A percentile compares a stretch with the other conserved stretches of the same genome.
Evolutionary conservation across 23 tunicate species (phyloP).

Genomic region (Corella eumyota): DNA sequence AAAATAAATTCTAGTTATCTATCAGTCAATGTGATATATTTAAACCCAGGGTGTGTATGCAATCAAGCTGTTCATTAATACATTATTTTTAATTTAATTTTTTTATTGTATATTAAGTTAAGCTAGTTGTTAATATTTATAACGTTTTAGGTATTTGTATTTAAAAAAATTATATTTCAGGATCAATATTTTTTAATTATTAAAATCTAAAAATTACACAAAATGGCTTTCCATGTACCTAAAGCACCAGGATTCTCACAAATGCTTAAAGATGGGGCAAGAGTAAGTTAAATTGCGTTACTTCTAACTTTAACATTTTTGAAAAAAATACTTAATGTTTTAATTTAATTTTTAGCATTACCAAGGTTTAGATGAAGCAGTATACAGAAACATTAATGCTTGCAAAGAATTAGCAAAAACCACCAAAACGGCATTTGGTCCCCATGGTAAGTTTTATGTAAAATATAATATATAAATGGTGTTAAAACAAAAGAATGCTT

Average conservation of each 20-base stretch:
- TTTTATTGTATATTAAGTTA: too few relatives aligned
- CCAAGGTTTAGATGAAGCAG: constrained; percentile 94
- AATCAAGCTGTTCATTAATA: too few relatives aligned
- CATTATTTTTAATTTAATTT: too few relatives aligned
- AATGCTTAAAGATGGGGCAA: constrained; percentile 92
- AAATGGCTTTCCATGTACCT: constrained; percentile 88
- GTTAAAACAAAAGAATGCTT: too few relatives aligned
- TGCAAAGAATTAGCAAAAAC: constrained; percentile 80
- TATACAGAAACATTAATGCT: constrained; percentile 75
- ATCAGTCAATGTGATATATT: too few relatives aligned
- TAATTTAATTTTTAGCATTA: constrained; percentile 26
- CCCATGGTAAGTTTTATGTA: constrained; percentile 41
- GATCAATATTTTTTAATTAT: too few relatives aligned
- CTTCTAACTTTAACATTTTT: neutral
- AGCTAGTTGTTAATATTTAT: too few relatives aligned
- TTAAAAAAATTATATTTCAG: too few relatives aligned
- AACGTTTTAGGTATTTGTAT: too few relatives aligned
- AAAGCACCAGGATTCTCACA: constrained; percentile 89
- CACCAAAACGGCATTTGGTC: constrained; percentile 75
- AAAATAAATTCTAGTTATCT: too few relatives aligned
- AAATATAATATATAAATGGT: too few relatives aligned
- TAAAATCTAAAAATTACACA: neutral
- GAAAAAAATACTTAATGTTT: neutral
- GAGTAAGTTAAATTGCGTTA: constrained; percentile 8
- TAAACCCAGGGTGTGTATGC: too few relatives aligned